Evolutionary conservation across 2,888 invertebrate species (phyloP).

Genomic region (Eristalinus sepulchralis): DNA sequence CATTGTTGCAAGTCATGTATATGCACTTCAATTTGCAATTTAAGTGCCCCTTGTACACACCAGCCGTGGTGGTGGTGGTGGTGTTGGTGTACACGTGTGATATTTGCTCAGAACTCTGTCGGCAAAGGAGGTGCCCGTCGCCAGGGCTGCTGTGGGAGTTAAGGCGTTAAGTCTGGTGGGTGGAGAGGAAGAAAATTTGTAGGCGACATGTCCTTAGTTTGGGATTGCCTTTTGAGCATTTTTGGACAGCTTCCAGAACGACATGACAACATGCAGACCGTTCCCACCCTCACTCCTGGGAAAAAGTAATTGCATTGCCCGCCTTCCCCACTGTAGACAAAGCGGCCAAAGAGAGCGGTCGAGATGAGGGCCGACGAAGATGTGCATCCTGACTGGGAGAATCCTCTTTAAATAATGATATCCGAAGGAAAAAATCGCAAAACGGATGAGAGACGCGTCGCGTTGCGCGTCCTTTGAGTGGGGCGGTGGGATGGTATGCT

Average conservation of each 20-base stretch:
- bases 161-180: conserved; percentile 3
- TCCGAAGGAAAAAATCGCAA: conserved; percentile 44
- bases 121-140: neutral
- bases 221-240: conserved; percentile 49
- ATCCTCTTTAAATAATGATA: conserved; percentile 70
- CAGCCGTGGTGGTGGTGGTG: neutral
- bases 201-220: conserved; percentile 38
- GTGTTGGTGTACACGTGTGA: conserved; percentile 22
- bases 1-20: conserved; percentile 56
- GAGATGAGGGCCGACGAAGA: conserved; percentile 41
- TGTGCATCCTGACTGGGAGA: conserved; percentile 59
- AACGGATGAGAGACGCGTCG: neutral
- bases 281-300: conserved; percentile 22
- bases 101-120: neutral
- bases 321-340: conserved; percentile 2
- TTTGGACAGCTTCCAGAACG: conserved; percentile 63
- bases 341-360: conserved; percentile 25
- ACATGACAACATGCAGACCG: conserved; percentile 50
- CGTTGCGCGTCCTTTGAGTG: conserved; percentile 1
- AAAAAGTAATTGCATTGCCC: conserved; percentile 63
- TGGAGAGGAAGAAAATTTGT: neutral
- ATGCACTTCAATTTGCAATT: conserved; percentile 64
- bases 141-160: neutral
- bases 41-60: conserved; percentile 15
- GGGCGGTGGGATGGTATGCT: neutral